A percentile compares a stretch with the other conserved stretches of the same genome.
Conservation (phyloP, 2,797 vertebrate genomes). For the Neomorphus geoffroyi region DNA sequence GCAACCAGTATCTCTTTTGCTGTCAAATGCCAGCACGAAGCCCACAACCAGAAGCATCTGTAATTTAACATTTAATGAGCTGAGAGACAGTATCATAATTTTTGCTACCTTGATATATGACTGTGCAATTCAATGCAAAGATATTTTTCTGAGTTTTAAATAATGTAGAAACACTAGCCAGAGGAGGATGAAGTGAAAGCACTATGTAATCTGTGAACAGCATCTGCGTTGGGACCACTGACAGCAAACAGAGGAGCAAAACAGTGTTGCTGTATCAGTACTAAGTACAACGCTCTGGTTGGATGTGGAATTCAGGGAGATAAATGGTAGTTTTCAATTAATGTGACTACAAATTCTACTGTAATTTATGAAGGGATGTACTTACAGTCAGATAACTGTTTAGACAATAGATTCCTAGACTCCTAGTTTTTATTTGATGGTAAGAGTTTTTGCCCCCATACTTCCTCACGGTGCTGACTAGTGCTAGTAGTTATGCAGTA, state of each 20-base stretch:
- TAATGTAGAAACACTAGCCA: not conserved
- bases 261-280: not conserved
- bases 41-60: not conserved
- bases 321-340: not conserved
- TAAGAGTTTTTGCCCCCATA: not conserved
- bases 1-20: not conserved
- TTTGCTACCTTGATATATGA: not conserved
- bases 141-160: constrained; percentile 3
- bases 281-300: not conserved
- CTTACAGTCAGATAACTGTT: not conserved
- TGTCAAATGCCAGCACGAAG: not conserved
- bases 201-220: not conserved
- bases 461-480: not conserved
- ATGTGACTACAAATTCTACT: not conserved
- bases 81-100: not conserved
- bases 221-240: not conserved
- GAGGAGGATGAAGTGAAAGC: not conserved
- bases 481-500: not conserved
- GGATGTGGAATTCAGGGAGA: not conserved
- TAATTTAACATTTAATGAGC: constrained; percentile 17
- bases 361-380: not conserved
- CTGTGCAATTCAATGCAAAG: not conserved
- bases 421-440: not conserved
- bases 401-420: not conserved
- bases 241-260: not conserved